phyloP scores from a whole-genome alignment of 35 echinoderm and acorn worm genomes.

The Apostichopus japonicus region DNA sequence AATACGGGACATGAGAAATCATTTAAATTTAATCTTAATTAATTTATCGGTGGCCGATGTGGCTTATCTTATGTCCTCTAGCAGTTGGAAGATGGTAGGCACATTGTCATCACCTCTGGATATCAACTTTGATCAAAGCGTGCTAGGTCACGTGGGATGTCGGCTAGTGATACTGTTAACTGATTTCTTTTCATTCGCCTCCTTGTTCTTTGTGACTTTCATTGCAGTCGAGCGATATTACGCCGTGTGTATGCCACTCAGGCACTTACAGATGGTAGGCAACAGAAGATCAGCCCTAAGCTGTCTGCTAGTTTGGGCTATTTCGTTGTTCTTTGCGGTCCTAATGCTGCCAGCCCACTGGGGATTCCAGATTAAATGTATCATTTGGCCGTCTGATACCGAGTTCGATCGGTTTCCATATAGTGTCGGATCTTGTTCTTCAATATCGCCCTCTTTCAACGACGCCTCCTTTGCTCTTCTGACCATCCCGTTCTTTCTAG shows the following conservation, averaged over 20 bases:
- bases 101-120: conserved; percentile 8
- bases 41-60: conserved; percentile 40
- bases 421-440: not conserved
- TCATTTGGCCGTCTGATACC: conserved; percentile 6
- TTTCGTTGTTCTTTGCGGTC: conserved; percentile 2
- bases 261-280: not conserved
- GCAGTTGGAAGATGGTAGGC: not conserved
- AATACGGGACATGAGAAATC: conserved; percentile 24
- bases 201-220: conserved; percentile 36
- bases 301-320: not conserved
- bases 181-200: conserved; percentile 31
- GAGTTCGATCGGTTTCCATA: not conserved
- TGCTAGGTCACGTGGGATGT: conserved; percentile 21
- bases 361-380: not conserved
- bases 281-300: not conserved
- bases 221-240: conserved; percentile 11
- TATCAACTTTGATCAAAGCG: not conserved
- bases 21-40: conserved; percentile 35
- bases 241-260: conserved; percentile 14
- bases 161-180: not conserved
- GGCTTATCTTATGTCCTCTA: not conserved
- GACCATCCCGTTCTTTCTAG: conserved; percentile 15
- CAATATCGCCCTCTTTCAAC: not conserved
- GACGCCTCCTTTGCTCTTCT: conserved; percentile 7
- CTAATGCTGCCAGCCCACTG: conserved; percentile 9